Evolutionary conservation across 2,888 invertebrate genomes (phyloP).

Genomic region (Papilio demoleus): DNA sequence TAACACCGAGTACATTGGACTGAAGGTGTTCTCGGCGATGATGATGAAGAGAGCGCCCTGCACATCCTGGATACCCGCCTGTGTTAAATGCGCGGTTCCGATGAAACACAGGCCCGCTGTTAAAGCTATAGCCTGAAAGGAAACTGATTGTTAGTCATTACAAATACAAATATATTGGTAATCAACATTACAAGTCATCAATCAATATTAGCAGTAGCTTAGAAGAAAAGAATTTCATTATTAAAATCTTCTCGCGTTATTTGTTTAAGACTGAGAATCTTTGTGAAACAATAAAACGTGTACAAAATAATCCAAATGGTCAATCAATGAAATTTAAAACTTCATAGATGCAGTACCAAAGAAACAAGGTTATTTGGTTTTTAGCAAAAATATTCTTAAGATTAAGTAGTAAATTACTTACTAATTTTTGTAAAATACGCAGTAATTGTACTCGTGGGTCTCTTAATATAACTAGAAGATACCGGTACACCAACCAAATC

Average conservation of each 20-base stretch:
- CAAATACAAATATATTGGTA: too few relatives aligned
- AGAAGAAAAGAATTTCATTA: too few relatives aligned
- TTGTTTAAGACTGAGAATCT: too few relatives aligned
- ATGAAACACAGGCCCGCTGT: slow-evolving; percentile 94
- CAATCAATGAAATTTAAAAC: not conserved
- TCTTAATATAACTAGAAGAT: slow-evolving; percentile 88
- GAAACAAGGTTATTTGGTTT: not conserved
- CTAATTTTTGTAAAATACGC: slow-evolving; percentile 92
- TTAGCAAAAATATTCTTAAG: not conserved
- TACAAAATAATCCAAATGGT: too few relatives aligned
- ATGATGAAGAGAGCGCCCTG: slow-evolving; percentile 95
- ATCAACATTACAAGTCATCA: too few relatives aligned
- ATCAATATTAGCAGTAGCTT: too few relatives aligned
- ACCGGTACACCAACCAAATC: slow-evolving; percentile 89
- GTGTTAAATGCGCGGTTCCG: slow-evolving; percentile 88
- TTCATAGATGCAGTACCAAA: not conserved
- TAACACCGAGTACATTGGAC: slow-evolving; percentile 95
- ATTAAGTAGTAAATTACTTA: slow-evolving; percentile 68
- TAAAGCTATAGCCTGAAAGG: slow-evolving; percentile 85
- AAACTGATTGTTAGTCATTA: not conserved
- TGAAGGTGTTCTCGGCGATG: slow-evolving; percentile 95
- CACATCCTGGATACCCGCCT: slow-evolving; percentile 93
- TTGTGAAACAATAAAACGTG: too few relatives aligned
- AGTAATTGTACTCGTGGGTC: slow-evolving; percentile 92
- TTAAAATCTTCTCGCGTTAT: too few relatives aligned